Conservation (phyloP, 2,113 vertebrate genomes). For the Syrmaticus mikado region DNA sequence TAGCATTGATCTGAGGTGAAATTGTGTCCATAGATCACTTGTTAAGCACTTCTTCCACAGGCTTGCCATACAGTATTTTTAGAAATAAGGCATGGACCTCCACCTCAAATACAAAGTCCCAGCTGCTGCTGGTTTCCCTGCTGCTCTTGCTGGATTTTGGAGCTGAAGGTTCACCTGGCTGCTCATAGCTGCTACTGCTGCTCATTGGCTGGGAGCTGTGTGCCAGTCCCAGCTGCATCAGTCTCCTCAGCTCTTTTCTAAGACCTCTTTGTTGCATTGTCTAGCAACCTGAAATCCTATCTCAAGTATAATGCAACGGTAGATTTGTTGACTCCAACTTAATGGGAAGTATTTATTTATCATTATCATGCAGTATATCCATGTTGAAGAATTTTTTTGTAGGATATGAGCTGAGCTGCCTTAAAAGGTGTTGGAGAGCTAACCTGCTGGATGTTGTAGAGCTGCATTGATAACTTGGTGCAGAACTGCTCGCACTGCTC, state of each 20-base stretch:
- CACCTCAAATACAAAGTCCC: neutral
- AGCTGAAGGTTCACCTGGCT: neutral
- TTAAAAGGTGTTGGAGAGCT: accelerated
- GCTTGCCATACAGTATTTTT: neutral
- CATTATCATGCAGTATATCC: neutral
- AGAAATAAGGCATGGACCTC: neutral
- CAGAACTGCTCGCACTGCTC: accelerated
- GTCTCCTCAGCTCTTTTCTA: accelerated
- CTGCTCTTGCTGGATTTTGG: neutral
- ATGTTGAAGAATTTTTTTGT: neutral
- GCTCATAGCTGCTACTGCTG: neutral
- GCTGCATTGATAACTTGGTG: neutral
- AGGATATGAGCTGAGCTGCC: neutral
- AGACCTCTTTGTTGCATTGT: neutral
- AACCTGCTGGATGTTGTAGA: neutral
- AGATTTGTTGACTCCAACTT: neutral
- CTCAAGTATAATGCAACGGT: neutral
- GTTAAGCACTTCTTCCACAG: neutral
- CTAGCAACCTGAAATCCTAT: neutral
- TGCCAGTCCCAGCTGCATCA: neutral
- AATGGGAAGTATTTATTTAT: neutral
- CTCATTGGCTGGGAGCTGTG: neutral
- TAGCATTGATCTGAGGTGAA: neutral
- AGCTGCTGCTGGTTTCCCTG: neutral
- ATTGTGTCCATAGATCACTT: neutral